phyloP scores from a whole-genome alignment of 2,797 vertebrate species.

The Threskiornis aethiopicus region DNA sequence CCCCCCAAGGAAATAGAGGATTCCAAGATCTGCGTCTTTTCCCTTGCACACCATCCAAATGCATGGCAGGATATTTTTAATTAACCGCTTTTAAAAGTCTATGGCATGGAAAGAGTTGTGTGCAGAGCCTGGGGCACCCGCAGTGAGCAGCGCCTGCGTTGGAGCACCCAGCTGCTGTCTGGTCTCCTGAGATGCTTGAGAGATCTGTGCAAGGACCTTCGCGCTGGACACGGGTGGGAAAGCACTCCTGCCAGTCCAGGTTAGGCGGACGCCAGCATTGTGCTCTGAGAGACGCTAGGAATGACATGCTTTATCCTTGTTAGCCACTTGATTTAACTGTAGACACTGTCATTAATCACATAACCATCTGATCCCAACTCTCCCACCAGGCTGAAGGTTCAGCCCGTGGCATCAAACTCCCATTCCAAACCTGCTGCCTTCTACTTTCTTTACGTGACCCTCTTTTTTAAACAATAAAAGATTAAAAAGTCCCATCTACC shows the following conservation, averaged over 20 bases:
- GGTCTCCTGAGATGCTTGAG: background rate
- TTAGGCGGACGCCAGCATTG: rapidly evolving
- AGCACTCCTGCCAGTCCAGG: background rate
- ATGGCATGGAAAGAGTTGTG: background rate
- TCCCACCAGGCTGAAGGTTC: background rate
- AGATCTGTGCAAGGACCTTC: background rate
- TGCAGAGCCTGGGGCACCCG: background rate
- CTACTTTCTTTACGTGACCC: background rate
- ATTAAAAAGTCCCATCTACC: background rate
- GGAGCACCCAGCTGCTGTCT: background rate
- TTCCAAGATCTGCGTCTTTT: rapidly evolving
- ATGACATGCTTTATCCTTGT: background rate
- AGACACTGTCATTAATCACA: rapidly evolving
- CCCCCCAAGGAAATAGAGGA: background rate
- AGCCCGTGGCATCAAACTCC: background rate
- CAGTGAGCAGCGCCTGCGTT: rapidly evolving
- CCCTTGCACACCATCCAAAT: background rate
- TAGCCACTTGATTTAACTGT: background rate
- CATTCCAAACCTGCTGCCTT: background rate
- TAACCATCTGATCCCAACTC: background rate
- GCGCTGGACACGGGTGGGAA: rapidly evolving
- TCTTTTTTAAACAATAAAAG: background rate
- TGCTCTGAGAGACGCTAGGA: background rate
- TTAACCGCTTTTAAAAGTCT: background rate
- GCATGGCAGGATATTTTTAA: background rate